These are phyloP conservation scores for Lepidostoma basale DNA, from an alignment of 1,140 invertebrate genomes.

Conservation along the genomic window DNA sequence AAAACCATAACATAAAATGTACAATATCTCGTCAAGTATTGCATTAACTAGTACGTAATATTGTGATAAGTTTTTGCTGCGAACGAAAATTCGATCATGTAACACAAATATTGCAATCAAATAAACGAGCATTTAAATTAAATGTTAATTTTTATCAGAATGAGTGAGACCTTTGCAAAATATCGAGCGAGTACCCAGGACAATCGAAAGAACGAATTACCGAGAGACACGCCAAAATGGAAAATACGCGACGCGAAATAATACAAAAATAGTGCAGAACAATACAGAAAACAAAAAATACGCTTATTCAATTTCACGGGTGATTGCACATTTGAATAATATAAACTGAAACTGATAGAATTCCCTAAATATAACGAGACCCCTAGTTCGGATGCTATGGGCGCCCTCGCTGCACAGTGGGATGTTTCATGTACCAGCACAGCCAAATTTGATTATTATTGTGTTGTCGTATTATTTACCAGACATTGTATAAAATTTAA, in stretches of 20 bases:
- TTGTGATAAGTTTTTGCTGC: too few species aligned
- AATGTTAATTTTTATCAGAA: neutral
- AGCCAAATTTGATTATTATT: too few species aligned
- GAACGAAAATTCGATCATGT: too few species aligned
- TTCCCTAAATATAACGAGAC: constrained; percentile 42
- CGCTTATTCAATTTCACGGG: constrained; percentile 46
- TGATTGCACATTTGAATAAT: constrained; percentile 46
- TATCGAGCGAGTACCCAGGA: neutral
- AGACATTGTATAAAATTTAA: too few species aligned
- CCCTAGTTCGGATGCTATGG: neutral
- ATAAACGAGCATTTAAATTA: too few species aligned
- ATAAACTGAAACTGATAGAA: constrained; percentile 44
- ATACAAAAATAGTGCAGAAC: constrained; percentile 40
- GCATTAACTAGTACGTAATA: too few species aligned
- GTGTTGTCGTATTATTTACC: too few species aligned
- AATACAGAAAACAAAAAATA: constrained; percentile 44
- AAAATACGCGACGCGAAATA: constrained; percentile 35
- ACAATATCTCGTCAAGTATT: too few species aligned
- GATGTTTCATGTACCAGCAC: too few species aligned
- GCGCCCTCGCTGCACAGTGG: neutral
- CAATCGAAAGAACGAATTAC: constrained; percentile 27
- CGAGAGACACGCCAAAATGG: constrained; percentile 32
- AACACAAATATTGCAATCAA: too few species aligned
- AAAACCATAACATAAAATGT: too few species aligned
- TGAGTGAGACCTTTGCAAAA: constrained; percentile 7